Evolutionary conservation across 2,113 vertebrate species (phyloP), one percentile per base, ranked within the genome.

Genomic region (Pachypanchax playfairii): DNA sequence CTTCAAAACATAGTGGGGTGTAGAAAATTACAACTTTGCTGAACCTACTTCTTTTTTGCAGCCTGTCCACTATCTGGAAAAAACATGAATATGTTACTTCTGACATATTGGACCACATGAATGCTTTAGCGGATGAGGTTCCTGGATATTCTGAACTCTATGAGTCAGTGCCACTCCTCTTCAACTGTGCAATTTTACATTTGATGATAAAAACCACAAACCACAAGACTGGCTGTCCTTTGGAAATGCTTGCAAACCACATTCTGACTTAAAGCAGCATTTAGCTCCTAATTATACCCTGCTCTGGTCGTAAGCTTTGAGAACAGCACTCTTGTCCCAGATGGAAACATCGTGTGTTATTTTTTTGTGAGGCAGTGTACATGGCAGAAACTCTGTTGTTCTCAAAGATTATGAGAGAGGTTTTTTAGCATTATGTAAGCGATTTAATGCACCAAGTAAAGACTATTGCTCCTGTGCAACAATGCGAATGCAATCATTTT

Each of bases 161-260:
- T 86, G 88, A 91, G 84, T 87, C 92, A 89, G 81, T 90, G 88
- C 80, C 88, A 88, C 89, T 91, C 89, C 87, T 90, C 85, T 86
- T 90, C 88, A 85, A 90, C 86, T 84, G 85, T 90, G 87, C 90
- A 91, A 91, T 92, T 42, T 93, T 91, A 84, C 89, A 91, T 92
- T 90, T 92, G 91, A 93, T 88, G 90, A 91, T 88, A 90, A 89
- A 93, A 93, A 87, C 91, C 91, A 88, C 91, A 89, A 83, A 83
- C 91, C 91, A 90, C 92, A 90, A 91, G 89, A 90, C 89, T 91
- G 86, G 88, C 83, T 88, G 91, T 91, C 88, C 90, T 88, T 89
- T 91, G 90, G 89, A 92, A 92, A 90, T 83, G 83, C 88, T 86
- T 14, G 69, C 84, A 73, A 77, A 92, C 91, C 91, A 82, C 90